Conservation (phyloP, 2,888 invertebrate genomes). For the Napeogenes sylphis region DNA sequence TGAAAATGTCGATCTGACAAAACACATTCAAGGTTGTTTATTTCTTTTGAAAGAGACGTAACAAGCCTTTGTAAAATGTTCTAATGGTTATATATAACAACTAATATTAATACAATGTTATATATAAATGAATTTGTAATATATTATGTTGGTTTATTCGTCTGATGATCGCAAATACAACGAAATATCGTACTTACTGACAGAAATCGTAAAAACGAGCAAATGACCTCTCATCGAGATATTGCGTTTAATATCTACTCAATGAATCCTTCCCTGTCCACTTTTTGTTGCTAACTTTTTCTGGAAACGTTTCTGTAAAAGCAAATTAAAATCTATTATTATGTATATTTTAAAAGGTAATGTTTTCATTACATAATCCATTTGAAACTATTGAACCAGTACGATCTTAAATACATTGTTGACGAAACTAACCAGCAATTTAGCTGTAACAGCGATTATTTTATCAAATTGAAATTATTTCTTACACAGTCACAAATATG, state of each 20-base stretch:
- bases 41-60: constrained; percentile 4
- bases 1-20: constrained; percentile 25
- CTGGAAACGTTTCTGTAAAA: not conserved
- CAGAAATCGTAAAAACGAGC: constrained; percentile 25
- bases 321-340: too few relatives aligned
- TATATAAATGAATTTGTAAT: too few relatives aligned
- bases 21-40: constrained; percentile 16
- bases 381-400: too few relatives aligned
- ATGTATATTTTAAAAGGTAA: too few relatives aligned
- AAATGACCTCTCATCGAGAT: constrained; percentile 21
- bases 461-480: too few relatives aligned
- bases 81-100: not conserved
- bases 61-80: not conserved
- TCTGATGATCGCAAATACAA: constrained; percentile 18
- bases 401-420: too few relatives aligned
- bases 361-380: too few relatives aligned
- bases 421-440: too few relatives aligned
- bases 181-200: constrained; percentile 24
- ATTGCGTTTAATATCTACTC: constrained; percentile 33
- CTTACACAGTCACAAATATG: too few relatives aligned
- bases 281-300: constrained; percentile 12
- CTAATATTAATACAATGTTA: not conserved
- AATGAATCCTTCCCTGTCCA: constrained; percentile 25
- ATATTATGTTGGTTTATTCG: too few relatives aligned
- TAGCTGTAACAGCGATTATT: too few relatives aligned